phyloP scores from a whole-genome alignment of 2,797 vertebrate species.

The Hypotaenidia okinawae region DNA sequence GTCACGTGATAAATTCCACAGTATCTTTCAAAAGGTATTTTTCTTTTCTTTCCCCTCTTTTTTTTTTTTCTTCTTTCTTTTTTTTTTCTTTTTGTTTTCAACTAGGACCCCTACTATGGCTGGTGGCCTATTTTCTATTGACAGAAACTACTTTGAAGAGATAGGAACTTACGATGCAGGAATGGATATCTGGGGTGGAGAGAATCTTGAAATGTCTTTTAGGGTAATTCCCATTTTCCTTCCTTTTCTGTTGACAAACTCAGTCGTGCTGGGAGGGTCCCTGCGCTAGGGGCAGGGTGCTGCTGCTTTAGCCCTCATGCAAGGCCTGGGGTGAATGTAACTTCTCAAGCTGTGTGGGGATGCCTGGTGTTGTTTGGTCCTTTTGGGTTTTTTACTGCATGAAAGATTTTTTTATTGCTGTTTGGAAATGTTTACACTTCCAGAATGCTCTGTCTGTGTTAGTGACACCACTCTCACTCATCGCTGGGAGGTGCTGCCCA shows the following conservation, averaged over 20 bases:
- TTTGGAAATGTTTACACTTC: not conserved
- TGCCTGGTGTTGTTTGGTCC: not conserved
- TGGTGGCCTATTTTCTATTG: slow-evolving; percentile 96
- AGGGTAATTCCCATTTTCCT: slow-evolving; percentile 86
- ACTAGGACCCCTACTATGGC: slow-evolving; percentile 98
- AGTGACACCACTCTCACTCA: too few relatives aligned
- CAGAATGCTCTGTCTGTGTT: not conserved
- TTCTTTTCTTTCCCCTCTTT: slow-evolving; percentile 36
- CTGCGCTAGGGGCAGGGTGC: not conserved
- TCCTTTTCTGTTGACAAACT: slow-evolving; percentile 62
- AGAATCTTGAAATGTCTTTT: slow-evolving; percentile 99
- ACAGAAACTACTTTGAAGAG: slow-evolving; percentile 97
- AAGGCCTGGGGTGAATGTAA: not conserved
- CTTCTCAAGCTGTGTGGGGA: not conserved
- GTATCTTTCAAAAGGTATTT: slow-evolving; percentile 75
- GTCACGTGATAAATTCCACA: slow-evolving; percentile 57
- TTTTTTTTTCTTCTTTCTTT: slow-evolving; percentile 21
- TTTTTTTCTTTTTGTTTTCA: slow-evolving; percentile 71
- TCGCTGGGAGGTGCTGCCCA: too few relatives aligned
- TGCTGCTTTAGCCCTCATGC: not conserved
- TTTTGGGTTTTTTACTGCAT: not conserved
- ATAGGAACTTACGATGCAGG: slow-evolving; percentile 98
- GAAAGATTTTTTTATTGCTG: not conserved
- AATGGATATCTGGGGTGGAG: slow-evolving; percentile 99
- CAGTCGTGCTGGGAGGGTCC: slow-evolving; percentile 27